Base-by-base conservation (phyloP, 2,113 vertebrate species). In the Neofelis nebulosa region DNA sequence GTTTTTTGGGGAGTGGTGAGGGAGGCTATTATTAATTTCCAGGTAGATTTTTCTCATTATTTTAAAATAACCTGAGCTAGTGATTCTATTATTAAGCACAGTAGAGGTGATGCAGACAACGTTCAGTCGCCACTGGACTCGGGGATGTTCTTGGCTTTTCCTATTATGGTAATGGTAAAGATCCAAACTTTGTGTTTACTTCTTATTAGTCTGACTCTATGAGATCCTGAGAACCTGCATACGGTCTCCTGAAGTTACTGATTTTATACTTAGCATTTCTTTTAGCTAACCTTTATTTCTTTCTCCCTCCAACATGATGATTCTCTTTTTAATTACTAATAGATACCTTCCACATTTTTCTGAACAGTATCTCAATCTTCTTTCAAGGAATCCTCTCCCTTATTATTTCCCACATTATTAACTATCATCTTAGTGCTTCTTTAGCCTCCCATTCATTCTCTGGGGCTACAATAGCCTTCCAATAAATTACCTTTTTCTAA, bases 31-130 rank as follows among this genome's bases (percentile, higher is more conserved):
- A 74, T 78, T 71, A 71, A 76, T 94, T 89, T 94, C 81, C 76
- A 95, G 69, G 76, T 88, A 73, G 78, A 38, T 63, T 95, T 95
- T 95, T 84, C 89, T 97, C 36, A 81, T 96, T 91, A 87, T 18
- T 36, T 33, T 71, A 31, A 90, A 94, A 94, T 96, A 94, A 48
- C 23, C 57, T 33, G 65, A 73, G 50, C 65, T 89, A 71, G 80
- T 79, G 48, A 33, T 48, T 94, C 48, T 33, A 94, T 83, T 41
- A 91, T 33, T 45, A 88, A 85, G 74, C 33, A 97, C 71, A 90
- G 91, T 57, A 50, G 55, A 55, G 92, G 48, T 36, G 87, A 80
- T 55, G 23, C 55, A n/a, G 14, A 27, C 21, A 33, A 3, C 36
- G 55, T 88, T 96, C 69, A 18, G 33, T 87, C 74, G 91, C 16